Percentiles rank a stretch among this genome's conserved stretches.
phyloP scores from a whole-genome alignment of 2,797 vertebrate species.

The Falco biarmicus region DNA sequence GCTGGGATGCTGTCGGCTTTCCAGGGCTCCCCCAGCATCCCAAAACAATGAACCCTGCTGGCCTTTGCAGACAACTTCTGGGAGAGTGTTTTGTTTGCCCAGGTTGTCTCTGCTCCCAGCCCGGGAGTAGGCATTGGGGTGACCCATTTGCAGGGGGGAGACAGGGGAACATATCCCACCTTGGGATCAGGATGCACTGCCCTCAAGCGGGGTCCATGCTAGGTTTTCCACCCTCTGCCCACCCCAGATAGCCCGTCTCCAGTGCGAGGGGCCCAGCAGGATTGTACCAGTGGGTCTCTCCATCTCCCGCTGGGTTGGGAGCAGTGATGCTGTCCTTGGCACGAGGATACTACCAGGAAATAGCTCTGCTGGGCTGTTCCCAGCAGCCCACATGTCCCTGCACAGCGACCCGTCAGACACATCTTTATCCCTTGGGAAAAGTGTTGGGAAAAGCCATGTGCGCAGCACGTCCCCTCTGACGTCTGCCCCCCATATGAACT shows the following conservation, averaged over 20 bases:
- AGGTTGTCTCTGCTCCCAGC: not conserved
- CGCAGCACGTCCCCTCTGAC: not conserved
- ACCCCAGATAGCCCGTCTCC: not conserved
- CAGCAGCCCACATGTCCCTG: not conserved
- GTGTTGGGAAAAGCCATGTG: not conserved
- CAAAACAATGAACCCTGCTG: not conserved
- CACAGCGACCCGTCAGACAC: not conserved
- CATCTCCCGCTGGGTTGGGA: not conserved
- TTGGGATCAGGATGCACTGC: not conserved
- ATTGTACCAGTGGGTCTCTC: not conserved
- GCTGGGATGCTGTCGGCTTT: not conserved
- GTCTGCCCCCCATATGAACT: not conserved
- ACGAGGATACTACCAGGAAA: not conserved
- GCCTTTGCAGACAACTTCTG: not conserved
- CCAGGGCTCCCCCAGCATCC: not conserved
- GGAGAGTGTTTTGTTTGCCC: not conserved
- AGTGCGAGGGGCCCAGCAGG: accelerated
- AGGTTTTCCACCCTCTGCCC: not conserved
- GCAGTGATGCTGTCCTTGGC: not conserved
- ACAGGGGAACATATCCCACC: accelerated
- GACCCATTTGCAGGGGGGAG: not conserved
- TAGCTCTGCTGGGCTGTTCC: not conserved
- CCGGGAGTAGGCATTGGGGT: not conserved
- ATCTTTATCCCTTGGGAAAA: not conserved
- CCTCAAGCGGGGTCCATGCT: accelerated